Conservation (phyloP, 2,888 invertebrate genomes). For the Polydrusus pterygomalis region DNA sequence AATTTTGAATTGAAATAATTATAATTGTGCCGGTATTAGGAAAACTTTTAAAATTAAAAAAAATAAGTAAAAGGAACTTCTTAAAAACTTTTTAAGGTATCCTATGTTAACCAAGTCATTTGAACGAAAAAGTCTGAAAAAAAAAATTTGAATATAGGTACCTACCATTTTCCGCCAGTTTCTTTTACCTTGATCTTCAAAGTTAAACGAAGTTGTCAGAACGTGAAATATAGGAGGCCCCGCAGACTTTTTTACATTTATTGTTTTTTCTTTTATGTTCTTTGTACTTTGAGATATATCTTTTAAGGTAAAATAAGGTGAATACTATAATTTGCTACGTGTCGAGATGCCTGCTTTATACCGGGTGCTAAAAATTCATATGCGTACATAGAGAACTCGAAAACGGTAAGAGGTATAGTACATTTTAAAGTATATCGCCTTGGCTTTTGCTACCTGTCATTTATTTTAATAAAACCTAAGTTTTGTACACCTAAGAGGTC, state of each 20-base stretch:
- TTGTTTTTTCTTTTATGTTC: conserved; percentile 14
- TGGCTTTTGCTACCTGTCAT: no score
- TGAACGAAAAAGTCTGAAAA: not conserved
- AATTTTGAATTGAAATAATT: no score
- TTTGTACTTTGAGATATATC: conserved; percentile 3
- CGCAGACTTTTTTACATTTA: conserved; percentile 15
- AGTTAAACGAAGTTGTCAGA: conserved; percentile 24
- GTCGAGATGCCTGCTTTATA: conserved; percentile 6
- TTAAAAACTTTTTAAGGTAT: not conserved
- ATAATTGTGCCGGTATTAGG: no score
- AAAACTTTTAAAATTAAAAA: no score
- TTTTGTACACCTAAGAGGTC: no score
- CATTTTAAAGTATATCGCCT: no score
- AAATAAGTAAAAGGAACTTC: no score
- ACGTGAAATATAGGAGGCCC: conserved; percentile 4
- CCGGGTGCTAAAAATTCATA: no score
- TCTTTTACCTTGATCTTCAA: conserved; percentile 15
- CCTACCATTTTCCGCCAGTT: not conserved
- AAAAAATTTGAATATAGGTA: conserved; percentile 16
- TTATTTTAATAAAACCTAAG: no score
- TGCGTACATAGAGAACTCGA: no score
- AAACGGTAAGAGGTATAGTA: no score
- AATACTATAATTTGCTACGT: conserved; percentile 16
- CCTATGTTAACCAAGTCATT: not conserved
- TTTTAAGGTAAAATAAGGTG: not conserved